phyloP scores from a whole-genome alignment of 2,888 invertebrate genomes.

The Heliconius aoede region DNA sequence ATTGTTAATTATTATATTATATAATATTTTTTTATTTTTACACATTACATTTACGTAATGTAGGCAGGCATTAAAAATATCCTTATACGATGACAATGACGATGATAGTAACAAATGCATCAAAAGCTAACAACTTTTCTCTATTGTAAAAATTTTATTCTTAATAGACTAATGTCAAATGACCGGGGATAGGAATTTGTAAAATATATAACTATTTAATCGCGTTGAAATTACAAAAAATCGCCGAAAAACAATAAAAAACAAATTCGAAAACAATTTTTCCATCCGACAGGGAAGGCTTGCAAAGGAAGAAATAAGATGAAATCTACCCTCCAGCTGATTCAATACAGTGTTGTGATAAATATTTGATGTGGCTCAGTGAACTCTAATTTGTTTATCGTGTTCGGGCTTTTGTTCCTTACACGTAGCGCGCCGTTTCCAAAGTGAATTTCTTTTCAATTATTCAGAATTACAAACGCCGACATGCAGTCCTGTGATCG shows the following conservation, averaged over 20 bases:
- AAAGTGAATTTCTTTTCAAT: conserved; percentile 62
- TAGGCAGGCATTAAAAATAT: too few relatives aligned
- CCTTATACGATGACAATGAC: too few relatives aligned
- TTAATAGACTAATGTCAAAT: too few relatives aligned
- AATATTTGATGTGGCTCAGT: conserved; percentile 83
- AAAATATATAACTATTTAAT: too few relatives aligned
- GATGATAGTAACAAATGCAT: too few relatives aligned
- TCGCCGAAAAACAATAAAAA: conserved; percentile 23
- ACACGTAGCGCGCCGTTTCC: conserved; percentile 55
- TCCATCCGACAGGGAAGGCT: conserved; percentile 62
- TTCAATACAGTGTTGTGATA: conserved; percentile 83
- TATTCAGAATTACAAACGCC: conserved; percentile 58
- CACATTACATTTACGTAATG: too few relatives aligned
- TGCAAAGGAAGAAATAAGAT: conserved; percentile 69
- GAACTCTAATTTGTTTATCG: conserved; percentile 83
- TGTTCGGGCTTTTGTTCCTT: conserved; percentile 70
- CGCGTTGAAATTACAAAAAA: too few relatives aligned
- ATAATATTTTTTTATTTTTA: too few relatives aligned
- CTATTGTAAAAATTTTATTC: too few relatives aligned
- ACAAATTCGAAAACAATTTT: conserved; percentile 53
- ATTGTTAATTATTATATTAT: too few relatives aligned
- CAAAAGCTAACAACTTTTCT: too few relatives aligned
- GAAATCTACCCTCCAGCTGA: conserved; percentile 71
- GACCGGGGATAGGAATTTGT: too few relatives aligned
- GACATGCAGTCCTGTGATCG: conserved; percentile 33